These are phyloP conservation scores for Tenualosa thibaudeaui DNA, from an alignment of 2,797 vertebrate genomes.

Conservation along the genomic window DNA sequence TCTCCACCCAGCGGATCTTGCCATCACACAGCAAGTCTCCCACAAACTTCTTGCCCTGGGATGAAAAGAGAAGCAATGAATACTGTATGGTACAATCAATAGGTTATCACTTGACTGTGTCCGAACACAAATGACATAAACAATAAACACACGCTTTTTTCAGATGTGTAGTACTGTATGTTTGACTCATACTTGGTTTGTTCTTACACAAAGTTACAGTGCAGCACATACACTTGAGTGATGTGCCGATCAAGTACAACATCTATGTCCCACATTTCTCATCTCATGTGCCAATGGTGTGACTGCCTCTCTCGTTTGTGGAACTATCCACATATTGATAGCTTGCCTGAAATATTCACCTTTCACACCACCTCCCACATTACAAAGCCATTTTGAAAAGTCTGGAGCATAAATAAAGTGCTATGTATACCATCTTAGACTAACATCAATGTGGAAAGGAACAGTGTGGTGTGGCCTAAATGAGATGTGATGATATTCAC, in stretches of 20 bases:
- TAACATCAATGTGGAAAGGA: neutral
- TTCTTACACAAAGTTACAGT: neutral
- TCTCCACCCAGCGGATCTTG: slow-evolving; percentile 95
- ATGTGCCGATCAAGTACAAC: neutral
- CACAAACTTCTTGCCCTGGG: slow-evolving; percentile 92
- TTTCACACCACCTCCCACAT: neutral
- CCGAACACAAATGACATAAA: neutral
- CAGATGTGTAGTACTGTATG: neutral
- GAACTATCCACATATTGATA: too few relatives aligned
- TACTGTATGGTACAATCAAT: neutral
- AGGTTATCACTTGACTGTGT: neutral
- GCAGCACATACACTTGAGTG: neutral
- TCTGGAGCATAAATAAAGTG: neutral
- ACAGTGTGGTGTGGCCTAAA: neutral
- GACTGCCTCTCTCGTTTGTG: neutral
- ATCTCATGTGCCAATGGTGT: neutral
- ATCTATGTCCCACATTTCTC: neutral
- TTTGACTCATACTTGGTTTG: neutral
- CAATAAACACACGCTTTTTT: too few relatives aligned
- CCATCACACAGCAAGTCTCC: slow-evolving; percentile 90
- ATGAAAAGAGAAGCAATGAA: neutral
- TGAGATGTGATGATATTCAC: slow-evolving; percentile 52
- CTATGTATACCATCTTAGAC: neutral
- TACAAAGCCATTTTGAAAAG: neutral
- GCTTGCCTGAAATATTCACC: too few relatives aligned